phyloP scores from a whole-genome alignment of 2,113 vertebrate genomes.

The Shinisaurus crocodilurus region DNA sequence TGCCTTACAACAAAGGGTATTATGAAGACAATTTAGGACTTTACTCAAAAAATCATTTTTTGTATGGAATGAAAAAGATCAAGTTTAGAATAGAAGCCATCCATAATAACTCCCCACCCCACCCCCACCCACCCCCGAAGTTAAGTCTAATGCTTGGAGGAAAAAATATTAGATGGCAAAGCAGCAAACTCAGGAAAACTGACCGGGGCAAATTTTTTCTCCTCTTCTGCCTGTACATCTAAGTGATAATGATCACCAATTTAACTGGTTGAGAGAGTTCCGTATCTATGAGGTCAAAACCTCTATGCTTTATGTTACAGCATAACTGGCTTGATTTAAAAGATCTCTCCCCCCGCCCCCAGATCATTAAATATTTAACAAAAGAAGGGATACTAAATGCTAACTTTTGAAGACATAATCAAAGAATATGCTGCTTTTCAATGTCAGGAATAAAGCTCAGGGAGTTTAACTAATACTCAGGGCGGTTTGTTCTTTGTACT shows the following conservation, averaged over 20 bases:
- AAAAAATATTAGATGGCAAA: conserved; percentile 38
- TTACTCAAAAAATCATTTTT: conserved; percentile 16
- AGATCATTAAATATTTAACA: conserved; percentile 59
- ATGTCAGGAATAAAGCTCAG: not conserved
- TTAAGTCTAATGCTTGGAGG: conserved; percentile 31
- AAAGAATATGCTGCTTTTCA: conserved; percentile 22
- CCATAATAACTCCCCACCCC: conserved; percentile 39
- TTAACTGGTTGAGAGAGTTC: conserved; percentile 38
- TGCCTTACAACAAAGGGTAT: not conserved
- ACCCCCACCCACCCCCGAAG: conserved; percentile 11
- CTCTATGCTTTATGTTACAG: conserved; percentile 41
- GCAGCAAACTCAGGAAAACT: conserved; percentile 45
- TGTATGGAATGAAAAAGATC: conserved; percentile 8
- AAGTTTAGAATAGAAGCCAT: conserved; percentile 14
- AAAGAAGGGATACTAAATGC: conserved; percentile 29
- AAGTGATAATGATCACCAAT: conserved; percentile 42
- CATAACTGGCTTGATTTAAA: conserved; percentile 59
- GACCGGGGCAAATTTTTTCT: conserved; percentile 30
- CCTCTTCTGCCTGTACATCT: conserved; percentile 2
- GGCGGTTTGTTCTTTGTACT: not conserved
- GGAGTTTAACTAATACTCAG: not conserved
- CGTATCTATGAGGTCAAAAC: conserved; percentile 20
- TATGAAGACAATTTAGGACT: conserved; percentile 22
- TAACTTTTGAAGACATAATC: conserved; percentile 26
- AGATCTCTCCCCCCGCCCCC: conserved; percentile 43